A percentile compares a stretch with the other conserved stretches of the same genome.
Evolutionary conservation across 2,888 invertebrate genomes (phyloP).

Genomic region (Notodonta dromedarius): DNA sequence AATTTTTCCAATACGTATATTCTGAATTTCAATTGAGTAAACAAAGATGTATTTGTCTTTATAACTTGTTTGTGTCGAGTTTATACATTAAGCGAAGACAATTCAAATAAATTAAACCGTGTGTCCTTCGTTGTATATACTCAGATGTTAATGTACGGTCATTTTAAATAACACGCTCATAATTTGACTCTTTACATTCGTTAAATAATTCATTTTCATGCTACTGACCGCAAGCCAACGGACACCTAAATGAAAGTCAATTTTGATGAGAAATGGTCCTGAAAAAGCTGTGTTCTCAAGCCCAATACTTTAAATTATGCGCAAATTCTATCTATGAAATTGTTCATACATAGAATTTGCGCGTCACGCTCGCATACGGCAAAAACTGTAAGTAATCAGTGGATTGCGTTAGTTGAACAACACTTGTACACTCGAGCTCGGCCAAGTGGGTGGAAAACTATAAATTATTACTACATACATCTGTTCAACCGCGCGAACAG

Average conservation of each 20-base stretch:
- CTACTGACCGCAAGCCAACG: neutral
- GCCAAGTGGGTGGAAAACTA: slow-evolving; percentile 59
- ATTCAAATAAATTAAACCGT: slow-evolving; percentile 44
- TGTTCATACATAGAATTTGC: neutral
- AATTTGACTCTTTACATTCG: slow-evolving; percentile 8
- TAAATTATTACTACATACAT: slow-evolving; percentile 47
- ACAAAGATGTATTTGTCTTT: neutral
- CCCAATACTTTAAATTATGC: too few species aligned
- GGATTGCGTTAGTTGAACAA: slow-evolving; percentile 36
- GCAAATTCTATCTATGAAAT: too few species aligned
- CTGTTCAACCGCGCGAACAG: slow-evolving; percentile 38
- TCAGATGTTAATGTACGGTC: slow-evolving; percentile 43
- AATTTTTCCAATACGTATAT: too few species aligned
- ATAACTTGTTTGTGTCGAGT: slow-evolving; percentile 19
- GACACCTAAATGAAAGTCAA: neutral
- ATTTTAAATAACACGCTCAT: slow-evolving; percentile 31
- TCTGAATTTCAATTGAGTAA: neutral
- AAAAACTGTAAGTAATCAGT: slow-evolving; percentile 46
- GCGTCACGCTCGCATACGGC: slow-evolving; percentile 43
- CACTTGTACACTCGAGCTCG: slow-evolving; percentile 50
- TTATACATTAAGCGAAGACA: slow-evolving; percentile 33
- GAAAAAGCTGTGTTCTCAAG: too few species aligned
- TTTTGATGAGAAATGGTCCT: too few species aligned
- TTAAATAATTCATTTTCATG: neutral
- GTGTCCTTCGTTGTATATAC: slow-evolving; percentile 44